Evolutionary conservation across 2,113 vertebrate genomes (phyloP), one percentile per base, ranked within the genome.

Genomic region (Cyphomyrus discorhynchus): DNA sequence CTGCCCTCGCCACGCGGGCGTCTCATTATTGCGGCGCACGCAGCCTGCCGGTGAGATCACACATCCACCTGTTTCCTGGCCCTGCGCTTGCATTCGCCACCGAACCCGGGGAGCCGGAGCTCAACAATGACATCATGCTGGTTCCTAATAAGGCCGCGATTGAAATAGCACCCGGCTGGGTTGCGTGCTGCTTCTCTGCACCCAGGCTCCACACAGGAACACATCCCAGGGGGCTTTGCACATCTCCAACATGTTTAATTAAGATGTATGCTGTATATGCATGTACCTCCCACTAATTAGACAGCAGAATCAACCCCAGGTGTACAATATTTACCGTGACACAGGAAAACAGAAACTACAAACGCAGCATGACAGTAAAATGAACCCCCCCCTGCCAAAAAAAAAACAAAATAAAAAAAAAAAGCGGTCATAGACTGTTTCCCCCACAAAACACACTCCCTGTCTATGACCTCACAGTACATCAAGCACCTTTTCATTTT

Each of bases 11-110:
- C 15, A 31, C 74, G 39, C 52, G 86, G 83, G 53, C n/a, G 88
- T 91, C 90, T 91, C 91, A 91, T 92, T 91, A 90, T 90, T 82
- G 21, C 49, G 15, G 70, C 88, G 70, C 91, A 90, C 87, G 89
- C 66, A 62, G 88, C 90, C 88, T 74, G 91, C 70, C 58, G 17
- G 86, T 2, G 84, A 89, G 90, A 91, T 88, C 88, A 88, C 87
- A 88, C 77, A 86, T 82, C 21, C 87, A 91, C 91, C 88, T 89
- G 90, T 31, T 27, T 35, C 27, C 46, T 21, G 6, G 17, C 84
- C 27, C 85, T 24, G 53, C 8, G 39, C 77, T 45, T 50, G n/a
- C 53, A 88, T 91, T 50, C 90, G 19, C 80, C 58, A 17, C 39
- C 74, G 74, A 53, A 88, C 83, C 85, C 21, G 80, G 42, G 85